phyloP scores from a whole-genome alignment of 2,797 vertebrate genomes.

The Triplophysa bombifrons region DNA sequence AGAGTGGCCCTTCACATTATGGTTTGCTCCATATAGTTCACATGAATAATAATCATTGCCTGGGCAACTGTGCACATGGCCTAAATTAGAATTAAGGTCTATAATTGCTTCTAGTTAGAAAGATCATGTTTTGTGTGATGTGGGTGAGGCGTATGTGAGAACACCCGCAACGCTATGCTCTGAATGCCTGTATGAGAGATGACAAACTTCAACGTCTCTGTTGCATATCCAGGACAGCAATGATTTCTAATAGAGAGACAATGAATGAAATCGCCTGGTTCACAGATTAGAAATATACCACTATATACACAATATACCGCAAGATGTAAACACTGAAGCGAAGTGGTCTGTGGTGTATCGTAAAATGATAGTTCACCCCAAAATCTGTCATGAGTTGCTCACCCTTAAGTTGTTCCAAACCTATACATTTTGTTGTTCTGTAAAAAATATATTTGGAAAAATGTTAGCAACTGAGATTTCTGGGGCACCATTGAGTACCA shows the following conservation, averaged over 20 bases:
- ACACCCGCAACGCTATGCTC: neutral
- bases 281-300: too few relatives aligned
- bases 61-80: conserved; percentile 35
- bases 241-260: neutral
- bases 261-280: neutral
- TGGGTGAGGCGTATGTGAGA: conserved; percentile 30
- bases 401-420: too few relatives aligned
- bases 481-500: too few relatives aligned
- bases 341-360: too few relatives aligned
- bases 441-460: too few relatives aligned
- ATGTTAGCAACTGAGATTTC: too few relatives aligned
- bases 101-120: conserved; percentile 43
- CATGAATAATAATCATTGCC: conserved; percentile 49
- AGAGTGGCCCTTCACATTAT: conserved; percentile 39
- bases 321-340: too few relatives aligned
- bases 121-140: conserved; percentile 52
- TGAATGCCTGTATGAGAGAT: neutral
- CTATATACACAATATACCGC: too few relatives aligned
- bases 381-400: neutral
- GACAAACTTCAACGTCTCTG: neutral
- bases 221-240: neutral
- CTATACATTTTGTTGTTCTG: too few relatives aligned
- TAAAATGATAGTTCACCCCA: too few relatives aligned
- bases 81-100: conserved; percentile 50
- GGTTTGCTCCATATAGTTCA: conserved; percentile 46